Conservation (phyloP, 2,888 invertebrate species). For the Sarcophaga rosellei region DNA sequence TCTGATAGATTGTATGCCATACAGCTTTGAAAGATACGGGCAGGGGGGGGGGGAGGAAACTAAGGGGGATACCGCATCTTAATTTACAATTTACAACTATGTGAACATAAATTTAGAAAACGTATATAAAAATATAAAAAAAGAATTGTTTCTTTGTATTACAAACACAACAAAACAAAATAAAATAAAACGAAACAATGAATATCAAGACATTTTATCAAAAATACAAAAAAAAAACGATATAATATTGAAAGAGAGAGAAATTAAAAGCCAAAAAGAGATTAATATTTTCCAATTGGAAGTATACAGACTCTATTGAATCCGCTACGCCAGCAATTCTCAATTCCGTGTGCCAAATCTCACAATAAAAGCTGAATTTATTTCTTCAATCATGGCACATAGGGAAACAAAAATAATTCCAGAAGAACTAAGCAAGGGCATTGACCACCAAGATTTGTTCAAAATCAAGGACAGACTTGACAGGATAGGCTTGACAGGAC, state of each 20-base stretch:
- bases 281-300: neutral
- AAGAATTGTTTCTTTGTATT: neutral
- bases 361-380: too few relatives aligned
- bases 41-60: neutral
- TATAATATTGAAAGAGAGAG: neutral
- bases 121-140: conserved; percentile 58
- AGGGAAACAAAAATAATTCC: neutral
- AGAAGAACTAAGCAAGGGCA: neutral
- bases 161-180: neutral
- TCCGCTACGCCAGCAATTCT: neutral
- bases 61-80: conserved; percentile 41
- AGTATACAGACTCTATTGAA: neutral
- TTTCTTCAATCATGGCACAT: too few relatives aligned
- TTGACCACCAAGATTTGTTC: too few relatives aligned
- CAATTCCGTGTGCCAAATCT: too few relatives aligned
- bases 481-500: too few relatives aligned
- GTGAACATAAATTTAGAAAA: conserved; percentile 78
- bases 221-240: conserved; percentile 51
- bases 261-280: conserved; percentile 44
- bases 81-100: conserved; percentile 78
- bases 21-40: conserved; percentile 4
- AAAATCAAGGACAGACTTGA: too few relatives aligned
- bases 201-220: conserved; percentile 43
- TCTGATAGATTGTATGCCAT: conserved; percentile 23
- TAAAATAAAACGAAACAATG: conserved; percentile 52